Percentiles rank a stretch among this genome's conserved stretches.
Evolutionary conservation across 2,888 invertebrate species (phyloP).

Genomic region (Coecobrya sp.): DNA sequence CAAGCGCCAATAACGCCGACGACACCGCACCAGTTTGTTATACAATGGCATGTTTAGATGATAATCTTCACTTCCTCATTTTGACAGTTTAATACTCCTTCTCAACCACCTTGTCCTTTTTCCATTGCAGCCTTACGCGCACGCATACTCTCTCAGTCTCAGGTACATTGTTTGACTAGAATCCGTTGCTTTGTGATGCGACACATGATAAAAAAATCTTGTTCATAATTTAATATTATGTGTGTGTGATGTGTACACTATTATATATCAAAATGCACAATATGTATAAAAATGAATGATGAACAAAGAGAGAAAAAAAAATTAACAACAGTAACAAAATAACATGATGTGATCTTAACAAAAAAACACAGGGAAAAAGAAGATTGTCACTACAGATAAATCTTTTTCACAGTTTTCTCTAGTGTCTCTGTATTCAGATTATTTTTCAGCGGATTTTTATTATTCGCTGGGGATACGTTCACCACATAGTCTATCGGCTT

Average conservation of each 20-base stretch:
- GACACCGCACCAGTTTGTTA: neutral
- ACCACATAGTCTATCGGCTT: constrained; percentile 86
- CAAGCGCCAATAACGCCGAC: neutral
- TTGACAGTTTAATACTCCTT: constrained; percentile 72
- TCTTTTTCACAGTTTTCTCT: constrained; percentile 86
- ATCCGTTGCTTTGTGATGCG: constrained; percentile 75
- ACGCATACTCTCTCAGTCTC: no score
- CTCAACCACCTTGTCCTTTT: constrained; percentile 32
- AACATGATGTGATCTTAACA: constrained; percentile 17
- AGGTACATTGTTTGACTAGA: constrained; percentile 80
- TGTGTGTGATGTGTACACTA: neutral
- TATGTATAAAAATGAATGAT: constrained; percentile 73
- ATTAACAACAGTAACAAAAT: constrained; percentile 64
- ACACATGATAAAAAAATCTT: constrained; percentile 64
- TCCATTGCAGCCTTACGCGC: constrained; percentile 52
- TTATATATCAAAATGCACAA: neutral
- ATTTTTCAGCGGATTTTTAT: constrained; percentile 85
- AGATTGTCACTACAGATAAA: constrained; percentile 84
- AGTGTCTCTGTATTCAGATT: constrained; percentile 86
- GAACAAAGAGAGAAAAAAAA: constrained; percentile 62
- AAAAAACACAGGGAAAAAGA: constrained; percentile 22
- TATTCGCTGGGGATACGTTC: constrained; percentile 83
- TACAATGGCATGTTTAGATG: constrained; percentile 49
- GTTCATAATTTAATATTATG: neutral
- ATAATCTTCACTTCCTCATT: constrained; percentile 61